phyloP scores from a whole-genome alignment of 2,888 invertebrate genomes.

The Rhagonycha lutea region DNA sequence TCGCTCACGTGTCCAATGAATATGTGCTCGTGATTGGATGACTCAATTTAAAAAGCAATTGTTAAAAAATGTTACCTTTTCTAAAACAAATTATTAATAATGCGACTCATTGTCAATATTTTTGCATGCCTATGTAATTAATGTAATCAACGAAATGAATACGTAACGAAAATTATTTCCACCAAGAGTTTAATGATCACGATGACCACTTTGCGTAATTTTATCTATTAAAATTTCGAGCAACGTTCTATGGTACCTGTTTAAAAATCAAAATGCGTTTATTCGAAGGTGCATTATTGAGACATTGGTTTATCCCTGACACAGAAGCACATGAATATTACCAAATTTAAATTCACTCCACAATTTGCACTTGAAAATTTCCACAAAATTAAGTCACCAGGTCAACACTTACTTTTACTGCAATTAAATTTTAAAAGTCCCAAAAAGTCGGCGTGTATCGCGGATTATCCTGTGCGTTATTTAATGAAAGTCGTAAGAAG shows the following conservation, averaged over 20 bases:
- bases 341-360: not conserved
- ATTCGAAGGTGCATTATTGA: not conserved
- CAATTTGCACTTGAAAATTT: conserved; percentile 3
- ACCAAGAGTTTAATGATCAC: not conserved
- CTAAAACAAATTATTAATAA: not conserved
- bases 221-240: not conserved
- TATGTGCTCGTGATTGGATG: not conserved
- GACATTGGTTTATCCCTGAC: conserved; percentile 10
- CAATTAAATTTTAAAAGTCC: not conserved
- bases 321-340: not conserved
- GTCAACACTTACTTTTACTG: conserved; percentile 6
- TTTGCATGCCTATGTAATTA: not conserved
- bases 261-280: not conserved
- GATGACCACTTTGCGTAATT: not conserved
- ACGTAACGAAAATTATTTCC: not conserved
- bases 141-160: not conserved
- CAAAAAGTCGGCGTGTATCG: not conserved
- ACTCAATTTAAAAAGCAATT: not conserved
- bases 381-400: conserved; percentile 4
- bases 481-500: conserved; percentile 18
- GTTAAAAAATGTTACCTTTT: not conserved
- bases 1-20: not conserved
- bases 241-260: not conserved
- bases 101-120: not conserved
- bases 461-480: not conserved